These are phyloP conservation scores for Quadriops clusia DNA, from an alignment of 2,888 invertebrate genomes.

Conservation along the genomic window DNA sequence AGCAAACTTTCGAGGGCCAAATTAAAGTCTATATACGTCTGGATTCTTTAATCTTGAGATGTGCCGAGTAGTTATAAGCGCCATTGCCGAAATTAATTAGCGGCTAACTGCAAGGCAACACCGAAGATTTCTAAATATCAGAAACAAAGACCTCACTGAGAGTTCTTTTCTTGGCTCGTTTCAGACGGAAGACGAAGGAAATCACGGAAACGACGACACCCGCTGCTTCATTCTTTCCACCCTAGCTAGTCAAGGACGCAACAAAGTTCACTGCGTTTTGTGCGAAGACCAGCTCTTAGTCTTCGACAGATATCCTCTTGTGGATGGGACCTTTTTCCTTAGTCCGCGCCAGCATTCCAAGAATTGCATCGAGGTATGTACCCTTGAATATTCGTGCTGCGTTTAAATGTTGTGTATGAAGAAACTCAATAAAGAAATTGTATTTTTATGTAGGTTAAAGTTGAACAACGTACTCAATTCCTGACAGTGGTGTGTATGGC, in stretches of 20 bases:
- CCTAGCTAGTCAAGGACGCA: slow-evolving; percentile 81
- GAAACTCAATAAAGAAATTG: slow-evolving; percentile 2
- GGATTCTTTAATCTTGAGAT: too few relatives aligned
- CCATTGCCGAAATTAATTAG: too few relatives aligned
- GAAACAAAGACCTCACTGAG: neutral
- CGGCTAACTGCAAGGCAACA: too few relatives aligned
- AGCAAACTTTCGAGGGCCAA: too few relatives aligned
- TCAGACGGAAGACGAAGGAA: slow-evolving; percentile 96
- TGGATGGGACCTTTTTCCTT: slow-evolving; percentile 96
- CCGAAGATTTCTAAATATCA: too few relatives aligned
- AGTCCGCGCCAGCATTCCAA: slow-evolving; percentile 86
- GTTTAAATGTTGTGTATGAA: neutral
- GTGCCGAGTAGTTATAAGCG: too few relatives aligned
- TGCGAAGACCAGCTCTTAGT: slow-evolving; percentile 85
- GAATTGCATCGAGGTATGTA: slow-evolving; percentile 72
- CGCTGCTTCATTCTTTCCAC: slow-evolving; percentile 92
- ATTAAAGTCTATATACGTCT: too few relatives aligned
- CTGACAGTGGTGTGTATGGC: slow-evolving; percentile 91
- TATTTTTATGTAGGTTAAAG: slow-evolving; percentile 59
- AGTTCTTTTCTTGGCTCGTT: slow-evolving; percentile 32
- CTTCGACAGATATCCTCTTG: slow-evolving; percentile 93
- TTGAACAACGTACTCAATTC: slow-evolving; percentile 81
- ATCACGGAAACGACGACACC: slow-evolving; percentile 96
- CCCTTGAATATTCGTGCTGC: slow-evolving; percentile 1
- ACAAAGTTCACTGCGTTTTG: slow-evolving; percentile 72